Conservation (phyloP, 1,140 invertebrate genomes). For the Drosophila oshimai region DNA sequence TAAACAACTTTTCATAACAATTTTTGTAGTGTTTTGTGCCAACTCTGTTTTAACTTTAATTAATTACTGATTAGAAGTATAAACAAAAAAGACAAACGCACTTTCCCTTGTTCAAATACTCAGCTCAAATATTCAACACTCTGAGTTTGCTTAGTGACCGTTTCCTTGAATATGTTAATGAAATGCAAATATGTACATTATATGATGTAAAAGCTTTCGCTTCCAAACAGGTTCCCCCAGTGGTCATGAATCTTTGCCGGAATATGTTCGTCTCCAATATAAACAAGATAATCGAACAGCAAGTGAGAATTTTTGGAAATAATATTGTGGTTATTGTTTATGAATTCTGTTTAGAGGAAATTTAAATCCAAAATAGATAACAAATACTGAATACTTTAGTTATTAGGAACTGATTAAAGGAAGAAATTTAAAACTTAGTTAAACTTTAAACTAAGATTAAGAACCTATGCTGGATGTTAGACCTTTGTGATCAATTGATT, state of each 20-base stretch:
- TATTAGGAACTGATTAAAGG: no score
- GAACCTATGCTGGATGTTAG: neutral
- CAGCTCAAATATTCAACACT: constrained; percentile 1
- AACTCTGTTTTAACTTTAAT: neutral
- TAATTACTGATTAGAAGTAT: neutral
- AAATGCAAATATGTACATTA: constrained; percentile 29
- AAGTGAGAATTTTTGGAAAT: no score
- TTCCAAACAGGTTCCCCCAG: constrained; percentile 11
- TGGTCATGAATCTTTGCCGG: constrained; percentile 8
- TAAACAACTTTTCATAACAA: no score
- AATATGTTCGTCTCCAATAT: neutral
- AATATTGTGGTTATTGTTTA: no score
- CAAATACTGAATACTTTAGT: no score
- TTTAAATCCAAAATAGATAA: no score
- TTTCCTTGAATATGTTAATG: constrained; percentile 34
- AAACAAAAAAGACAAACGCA: neutral
- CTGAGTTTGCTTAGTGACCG: neutral
- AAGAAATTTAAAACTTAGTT: no score
- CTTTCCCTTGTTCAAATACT: constrained; percentile 17
- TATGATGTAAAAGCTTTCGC: constrained; percentile 23
- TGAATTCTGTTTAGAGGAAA: no score
- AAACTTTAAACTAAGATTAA: no score
- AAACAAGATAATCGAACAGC: neutral
- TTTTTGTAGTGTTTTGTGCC: no score
- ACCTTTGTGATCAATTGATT: no score